Evolutionary conservation across 2,113 vertebrate species (phyloP), one percentile per base, ranked within the genome.

Genomic region (Mobula hypostoma): DNA sequence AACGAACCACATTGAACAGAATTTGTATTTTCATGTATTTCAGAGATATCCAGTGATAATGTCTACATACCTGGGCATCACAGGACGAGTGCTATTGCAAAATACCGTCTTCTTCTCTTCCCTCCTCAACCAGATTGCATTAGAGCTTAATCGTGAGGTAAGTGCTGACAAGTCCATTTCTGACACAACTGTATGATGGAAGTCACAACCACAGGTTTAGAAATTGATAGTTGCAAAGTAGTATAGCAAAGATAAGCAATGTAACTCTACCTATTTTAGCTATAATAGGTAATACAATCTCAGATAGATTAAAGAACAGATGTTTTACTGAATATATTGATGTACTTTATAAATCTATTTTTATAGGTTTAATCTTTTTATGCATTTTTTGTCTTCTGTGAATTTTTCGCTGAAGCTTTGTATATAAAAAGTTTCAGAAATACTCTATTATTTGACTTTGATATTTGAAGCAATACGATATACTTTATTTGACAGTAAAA

Each of bases 1-100:
- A 88, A 63, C 11, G 27, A 61, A 27, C 17, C 48, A 58, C 29
- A 58, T 27, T 85, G 8, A 58, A 27, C 11, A 85, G 7, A 74
- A 61, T 27, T 58, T 88, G 56, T 88, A 1, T 12, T 29, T 40
- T 29, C 29, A 94, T 95, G n/a, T 91, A 78, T 66, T 95, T 78
- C 96, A 99, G 99, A 97, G 97, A 94, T 99, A 99, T 92, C 98
- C 99, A 0, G 98, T 99, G 88, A 97, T 99, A 94, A 99, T 99
- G 99, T 98, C 98, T 79, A 98, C 98, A 5, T 99, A 99, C 95
- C 96, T 99, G 0, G 99, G 98, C 48, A 97, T 99, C 77, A 97
- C 98, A 94, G 98, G 98, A 94, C 97, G 98, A 79, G 96, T 99
- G 91, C 95, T 99, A 0, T 96, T 99, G 68, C 98, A 99, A 96